These are phyloP conservation scores for Girardinus metallicus DNA, from an alignment of 2,797 vertebrate genomes.

Conservation along the genomic window DNA sequence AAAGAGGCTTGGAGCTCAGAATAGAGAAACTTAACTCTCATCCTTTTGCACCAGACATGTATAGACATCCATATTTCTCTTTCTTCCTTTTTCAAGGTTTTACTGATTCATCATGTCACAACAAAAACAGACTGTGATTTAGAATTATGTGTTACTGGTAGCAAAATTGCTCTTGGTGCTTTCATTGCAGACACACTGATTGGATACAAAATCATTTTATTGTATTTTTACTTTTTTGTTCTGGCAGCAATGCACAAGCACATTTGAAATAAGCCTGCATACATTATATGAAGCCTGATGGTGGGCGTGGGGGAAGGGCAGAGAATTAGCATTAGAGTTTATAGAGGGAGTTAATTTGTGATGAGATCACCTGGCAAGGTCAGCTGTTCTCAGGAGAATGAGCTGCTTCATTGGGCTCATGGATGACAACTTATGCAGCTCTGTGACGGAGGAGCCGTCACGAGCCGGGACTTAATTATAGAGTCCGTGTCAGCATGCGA, in stretches of 20 bases:
- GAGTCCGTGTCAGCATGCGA: too few species aligned
- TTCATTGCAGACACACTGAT: constrained; percentile 33
- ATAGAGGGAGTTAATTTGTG: constrained; percentile 64
- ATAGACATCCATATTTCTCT: constrained; percentile 34
- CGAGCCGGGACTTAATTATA: too few species aligned
- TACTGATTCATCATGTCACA: constrained; percentile 59
- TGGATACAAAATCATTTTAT: constrained; percentile 37
- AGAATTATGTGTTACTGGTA: constrained; percentile 59
- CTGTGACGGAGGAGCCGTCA: too few species aligned
- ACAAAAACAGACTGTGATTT: constrained; percentile 45
- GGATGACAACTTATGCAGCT: constrained; percentile 22
- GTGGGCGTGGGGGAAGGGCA: constrained; percentile 21
- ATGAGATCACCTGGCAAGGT: constrained; percentile 71
- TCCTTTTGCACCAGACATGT: constrained; percentile 45
- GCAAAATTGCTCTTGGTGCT: constrained; percentile 30
- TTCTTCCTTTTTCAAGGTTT: constrained; percentile 20
- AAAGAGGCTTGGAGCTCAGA: constrained; percentile 63
- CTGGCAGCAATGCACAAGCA: constrained; percentile 29
- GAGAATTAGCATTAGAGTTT: constrained; percentile 50
- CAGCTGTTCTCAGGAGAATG: constrained; percentile 41
- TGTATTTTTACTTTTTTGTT: background rate
- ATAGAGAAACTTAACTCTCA: constrained; percentile 70
- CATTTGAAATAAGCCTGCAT: constrained; percentile 16
- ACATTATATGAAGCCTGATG: constrained; percentile 8
- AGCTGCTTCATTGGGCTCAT: constrained; percentile 47